Base-by-base conservation (phyloP, 2,888 invertebrate genomes). In the Nomada goodeniana region DNA sequence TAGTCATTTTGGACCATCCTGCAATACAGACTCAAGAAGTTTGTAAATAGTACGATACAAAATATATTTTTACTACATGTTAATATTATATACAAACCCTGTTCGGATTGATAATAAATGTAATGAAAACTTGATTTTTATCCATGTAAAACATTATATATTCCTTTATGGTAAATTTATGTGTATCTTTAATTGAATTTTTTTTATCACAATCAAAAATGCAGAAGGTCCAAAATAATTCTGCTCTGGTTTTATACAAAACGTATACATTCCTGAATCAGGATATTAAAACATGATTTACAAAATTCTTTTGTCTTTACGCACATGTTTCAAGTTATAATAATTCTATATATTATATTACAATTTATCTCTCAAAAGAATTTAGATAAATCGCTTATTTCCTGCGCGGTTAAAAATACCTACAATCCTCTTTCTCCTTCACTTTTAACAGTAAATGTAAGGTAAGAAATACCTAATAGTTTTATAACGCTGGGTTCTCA, bases 401-500 rank as follows among this genome's bases (percentile, higher is more conserved):
- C 52, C 52, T 69, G 59, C 53, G 47, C n/a, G 67, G 15, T 64
- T 75, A 29, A 75, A 71, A 82, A 75, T 82, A 76, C 36, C 59
- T 55, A 75, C 60, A 81, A 64, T 76, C 55, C 52, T 57, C 52
- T 63, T 59, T 65, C 18, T 73, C 36, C 11, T n/a, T 53, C 47
- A 75, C 64, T 50, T 68, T 75, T 60, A 78, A 61, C 67, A 70
- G 68, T 83, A 72, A 68, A 71, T 64, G 13, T 60, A 72, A 74
- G 50, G 53, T 82, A 65, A 61, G 75, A 64, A 81, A 59, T 76
- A 81, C 73, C 63, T 81, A 81, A 76, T 72, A 83, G 78, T 86
- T 93, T 96, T 96, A 96, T 92, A 96, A 94, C 88, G 95, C 95
- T 84, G 96, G 96, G 94, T 96, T 97, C 91, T 98, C 97, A 94